phyloP scores from a whole-genome alignment of 1,140 invertebrate species.

The Heliconius congener region DNA sequence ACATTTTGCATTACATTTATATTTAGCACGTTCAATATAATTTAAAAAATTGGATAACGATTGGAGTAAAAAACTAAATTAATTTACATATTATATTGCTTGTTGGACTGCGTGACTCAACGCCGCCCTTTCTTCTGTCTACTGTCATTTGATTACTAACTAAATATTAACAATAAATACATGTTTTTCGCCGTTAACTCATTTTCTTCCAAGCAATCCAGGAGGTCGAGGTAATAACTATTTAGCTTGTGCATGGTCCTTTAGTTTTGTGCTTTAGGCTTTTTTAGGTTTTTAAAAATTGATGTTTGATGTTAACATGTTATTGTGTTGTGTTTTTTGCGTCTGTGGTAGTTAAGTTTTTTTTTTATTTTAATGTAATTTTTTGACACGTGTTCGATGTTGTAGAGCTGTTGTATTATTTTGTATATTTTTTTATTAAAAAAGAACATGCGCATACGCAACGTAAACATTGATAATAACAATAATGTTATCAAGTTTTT shows the following conservation, averaged over 20 bases:
- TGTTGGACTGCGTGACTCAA: neutral
- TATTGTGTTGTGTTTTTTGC: neutral
- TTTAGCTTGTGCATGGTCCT: constrained; percentile 30
- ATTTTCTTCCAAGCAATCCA: constrained; percentile 23
- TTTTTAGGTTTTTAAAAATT: neutral
- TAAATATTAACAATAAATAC: neutral
- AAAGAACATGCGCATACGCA: neutral
- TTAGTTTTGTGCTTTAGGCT: neutral
- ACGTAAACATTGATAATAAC: neutral
- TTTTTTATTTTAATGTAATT: neutral
- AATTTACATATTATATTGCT: neutral
- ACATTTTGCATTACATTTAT: neutral
- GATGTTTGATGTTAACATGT: neutral
- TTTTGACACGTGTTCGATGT: neutral
- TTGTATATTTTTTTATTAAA: neutral
- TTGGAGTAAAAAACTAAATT: neutral
- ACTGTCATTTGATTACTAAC: neutral
- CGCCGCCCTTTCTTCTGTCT: neutral
- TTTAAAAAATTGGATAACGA: neutral
- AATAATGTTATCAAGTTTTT: neutral
- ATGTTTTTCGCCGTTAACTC: neutral
- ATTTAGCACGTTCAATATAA: too few species aligned
- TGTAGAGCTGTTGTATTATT: neutral
- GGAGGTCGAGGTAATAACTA: constrained; percentile 26
- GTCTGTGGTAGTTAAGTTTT: neutral